These are phyloP conservation scores for Drosophila fungiperda DNA, from an alignment of 2,888 invertebrate genomes.

Conservation along the genomic window DNA sequence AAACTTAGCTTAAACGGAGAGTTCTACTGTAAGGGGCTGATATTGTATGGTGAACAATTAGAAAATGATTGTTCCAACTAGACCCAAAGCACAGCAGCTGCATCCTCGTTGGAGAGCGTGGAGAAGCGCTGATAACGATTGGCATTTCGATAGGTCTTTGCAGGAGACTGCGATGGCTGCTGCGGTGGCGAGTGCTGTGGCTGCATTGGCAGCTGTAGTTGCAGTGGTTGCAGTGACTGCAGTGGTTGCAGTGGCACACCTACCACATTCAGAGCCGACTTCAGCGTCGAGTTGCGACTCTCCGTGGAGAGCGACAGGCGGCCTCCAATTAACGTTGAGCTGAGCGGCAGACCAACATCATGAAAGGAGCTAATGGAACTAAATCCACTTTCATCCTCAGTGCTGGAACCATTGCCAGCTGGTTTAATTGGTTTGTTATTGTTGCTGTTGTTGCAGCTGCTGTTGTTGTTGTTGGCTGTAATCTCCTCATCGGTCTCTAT, in stretches of 20 bases:
- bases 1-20: constrained; percentile 19
- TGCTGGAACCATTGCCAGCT: constrained; percentile 77
- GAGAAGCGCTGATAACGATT: constrained; percentile 83
- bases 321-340: constrained; percentile 73
- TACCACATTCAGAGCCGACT: constrained; percentile 77
- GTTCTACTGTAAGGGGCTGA: background rate
- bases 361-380: constrained; percentile 94
- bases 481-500: constrained; percentile 84
- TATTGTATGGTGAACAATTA: background rate
- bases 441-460: constrained; percentile 19
- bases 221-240: background rate
- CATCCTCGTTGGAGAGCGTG: constrained; percentile 83
- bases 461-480: constrained; percentile 25
- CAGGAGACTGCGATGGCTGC: constrained; percentile 59
- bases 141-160: constrained; percentile 81
- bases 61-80: constrained; percentile 37
- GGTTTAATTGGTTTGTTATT: constrained; percentile 48
- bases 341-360: constrained; percentile 90
- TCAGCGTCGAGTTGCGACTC: constrained; percentile 83
- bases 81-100: constrained; percentile 83
- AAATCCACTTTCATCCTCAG: constrained; percentile 93
- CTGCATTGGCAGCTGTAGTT: constrained; percentile 29
- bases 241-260: constrained; percentile 73
- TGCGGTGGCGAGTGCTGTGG: constrained; percentile 12
- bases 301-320: constrained; percentile 68